Evolutionary conservation across 2,888 invertebrate species (phyloP).

Genomic region (Epinotia nisella): DNA sequence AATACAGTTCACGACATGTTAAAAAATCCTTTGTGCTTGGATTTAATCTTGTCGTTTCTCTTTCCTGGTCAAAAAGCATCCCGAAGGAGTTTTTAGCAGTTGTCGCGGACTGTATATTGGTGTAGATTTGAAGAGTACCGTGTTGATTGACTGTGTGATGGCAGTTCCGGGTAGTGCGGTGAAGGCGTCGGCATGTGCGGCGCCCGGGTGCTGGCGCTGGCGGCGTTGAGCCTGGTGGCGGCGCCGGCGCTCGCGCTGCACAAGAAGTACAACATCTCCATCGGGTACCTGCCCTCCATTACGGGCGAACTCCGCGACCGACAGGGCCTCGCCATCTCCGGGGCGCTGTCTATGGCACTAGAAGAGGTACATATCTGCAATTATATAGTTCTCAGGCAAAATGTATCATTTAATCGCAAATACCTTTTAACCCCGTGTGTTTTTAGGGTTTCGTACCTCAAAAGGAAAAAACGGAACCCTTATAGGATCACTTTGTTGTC

Average conservation of each 20-base stretch:
- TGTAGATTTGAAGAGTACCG: background rate
- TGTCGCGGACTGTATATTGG: background rate
- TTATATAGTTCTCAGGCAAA: background rate
- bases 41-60: background rate
- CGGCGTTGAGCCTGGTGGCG: constrained; percentile 85
- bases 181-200: constrained; percentile 87
- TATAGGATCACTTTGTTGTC: too few species aligned
- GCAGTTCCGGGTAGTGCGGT: constrained; percentile 70
- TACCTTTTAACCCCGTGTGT: background rate
- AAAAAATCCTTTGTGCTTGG: background rate
- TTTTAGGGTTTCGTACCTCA: too few species aligned
- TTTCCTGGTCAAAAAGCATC: background rate
- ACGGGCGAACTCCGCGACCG: constrained; percentile 90
- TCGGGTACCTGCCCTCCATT: constrained; percentile 94
- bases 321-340: constrained; percentile 94
- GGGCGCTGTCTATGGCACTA: constrained; percentile 95
- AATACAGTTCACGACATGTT: background rate
- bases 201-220: constrained; percentile 87
- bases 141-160: constrained; percentile 10
- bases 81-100: background rate
- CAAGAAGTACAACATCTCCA: constrained; percentile 86
- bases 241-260: constrained; percentile 78
- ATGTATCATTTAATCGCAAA: too few species aligned
- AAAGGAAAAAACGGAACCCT: too few species aligned
- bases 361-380: constrained; percentile 86